Conservation (phyloP, 1,140 invertebrate species). For the Glossosoma conforme region DNA sequence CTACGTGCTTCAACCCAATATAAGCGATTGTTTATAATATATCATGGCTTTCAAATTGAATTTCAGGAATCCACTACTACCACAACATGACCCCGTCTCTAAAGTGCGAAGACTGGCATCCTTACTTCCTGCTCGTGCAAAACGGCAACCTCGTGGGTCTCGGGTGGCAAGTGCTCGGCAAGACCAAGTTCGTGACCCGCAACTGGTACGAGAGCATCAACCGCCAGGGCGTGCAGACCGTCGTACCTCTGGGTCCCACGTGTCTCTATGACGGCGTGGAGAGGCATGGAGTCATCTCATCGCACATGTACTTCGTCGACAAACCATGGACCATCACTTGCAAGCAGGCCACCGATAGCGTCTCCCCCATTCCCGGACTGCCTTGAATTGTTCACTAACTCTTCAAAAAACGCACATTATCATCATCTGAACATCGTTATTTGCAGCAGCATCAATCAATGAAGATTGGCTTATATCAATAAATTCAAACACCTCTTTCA, state of each 20-base stretch:
- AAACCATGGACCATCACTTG: constrained; percentile 33
- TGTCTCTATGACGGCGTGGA: constrained; percentile 36
- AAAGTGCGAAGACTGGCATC: constrained; percentile 27
- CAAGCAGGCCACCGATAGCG: constrained; percentile 22
- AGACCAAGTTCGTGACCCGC: constrained; percentile 12
- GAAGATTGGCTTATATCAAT: too few relatives aligned
- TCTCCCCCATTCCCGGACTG: constrained; percentile 15
- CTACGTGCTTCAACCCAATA: too few relatives aligned
- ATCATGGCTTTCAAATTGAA: too few relatives aligned
- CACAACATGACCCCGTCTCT: constrained; percentile 35
- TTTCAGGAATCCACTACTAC: constrained; percentile 40
- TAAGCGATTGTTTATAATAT: too few relatives aligned
- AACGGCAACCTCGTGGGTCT: constrained; percentile 22
- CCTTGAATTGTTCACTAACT: neutral
- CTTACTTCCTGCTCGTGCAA: constrained; percentile 25
- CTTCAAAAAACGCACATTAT: too few relatives aligned
- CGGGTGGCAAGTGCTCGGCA: constrained; percentile 27
- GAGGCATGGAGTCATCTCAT: constrained; percentile 34
- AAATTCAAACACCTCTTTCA: too few relatives aligned
- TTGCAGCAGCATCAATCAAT: too few relatives aligned
- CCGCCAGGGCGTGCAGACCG: constrained; percentile 6
- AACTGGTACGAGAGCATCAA: constrained; percentile 25
- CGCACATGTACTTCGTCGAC: constrained; percentile 40
- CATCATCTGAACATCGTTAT: too few relatives aligned
- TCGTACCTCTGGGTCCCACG: constrained; percentile 17